These are phyloP conservation scores for Patagioenas fasciata DNA, from an alignment of 2,113 vertebrate genomes.

Conservation along the genomic window DNA sequence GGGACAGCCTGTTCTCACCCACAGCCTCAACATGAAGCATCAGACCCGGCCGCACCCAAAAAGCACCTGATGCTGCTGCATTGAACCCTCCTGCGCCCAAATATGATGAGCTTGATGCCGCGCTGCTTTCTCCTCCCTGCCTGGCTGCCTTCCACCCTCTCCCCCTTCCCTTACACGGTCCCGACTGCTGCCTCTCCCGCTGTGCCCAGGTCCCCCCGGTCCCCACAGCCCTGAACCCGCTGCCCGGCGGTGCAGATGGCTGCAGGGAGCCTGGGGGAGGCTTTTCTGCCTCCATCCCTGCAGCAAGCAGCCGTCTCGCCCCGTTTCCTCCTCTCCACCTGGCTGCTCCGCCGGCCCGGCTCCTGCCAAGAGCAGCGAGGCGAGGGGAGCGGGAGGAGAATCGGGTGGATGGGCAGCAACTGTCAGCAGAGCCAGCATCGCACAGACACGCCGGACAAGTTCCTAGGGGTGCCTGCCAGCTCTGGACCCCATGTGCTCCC, in stretches of 20 bases:
- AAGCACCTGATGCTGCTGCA: not conserved
- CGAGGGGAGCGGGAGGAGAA: not conserved
- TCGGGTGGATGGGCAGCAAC: not conserved
- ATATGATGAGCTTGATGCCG: fast-evolving
- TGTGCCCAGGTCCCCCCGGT: not conserved
- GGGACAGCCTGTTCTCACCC: not conserved
- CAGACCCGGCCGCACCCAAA: not conserved
- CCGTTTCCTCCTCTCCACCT: constrained; percentile 25
- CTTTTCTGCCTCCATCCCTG: fast-evolving
- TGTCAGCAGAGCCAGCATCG: fast-evolving
- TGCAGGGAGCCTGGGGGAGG: fast-evolving
- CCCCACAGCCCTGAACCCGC: not conserved
- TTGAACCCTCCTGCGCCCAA: too few species aligned
- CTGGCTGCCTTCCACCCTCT: not conserved
- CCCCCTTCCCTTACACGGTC: not conserved
- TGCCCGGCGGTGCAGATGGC: not conserved
- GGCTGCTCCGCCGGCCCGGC: not conserved
- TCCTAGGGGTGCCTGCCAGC: not conserved
- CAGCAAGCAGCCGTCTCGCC: not conserved
- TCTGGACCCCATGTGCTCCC: fast-evolving
- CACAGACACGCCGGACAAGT: not conserved
- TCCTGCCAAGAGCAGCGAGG: constrained; percentile 31
- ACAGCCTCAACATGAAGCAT: not conserved
- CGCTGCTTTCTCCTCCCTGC: not conserved
- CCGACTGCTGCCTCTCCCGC: not conserved